Evolutionary conservation across 2,113 vertebrate species (phyloP).

Genomic region (Myotis lucifugus): DNA sequence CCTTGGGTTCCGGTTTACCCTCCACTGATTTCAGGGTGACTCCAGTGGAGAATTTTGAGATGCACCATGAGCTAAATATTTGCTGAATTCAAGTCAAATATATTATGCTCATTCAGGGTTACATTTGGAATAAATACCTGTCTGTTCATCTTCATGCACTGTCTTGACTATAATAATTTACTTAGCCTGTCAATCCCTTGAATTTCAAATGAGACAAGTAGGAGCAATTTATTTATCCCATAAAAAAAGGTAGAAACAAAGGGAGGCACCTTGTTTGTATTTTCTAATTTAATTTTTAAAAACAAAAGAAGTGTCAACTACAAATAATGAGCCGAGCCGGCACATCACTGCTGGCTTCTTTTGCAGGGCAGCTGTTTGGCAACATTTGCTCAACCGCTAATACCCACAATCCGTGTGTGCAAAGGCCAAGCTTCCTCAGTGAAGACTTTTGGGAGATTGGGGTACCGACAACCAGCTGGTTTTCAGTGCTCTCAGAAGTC

Average conservation of each 20-base stretch:
- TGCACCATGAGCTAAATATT: not conserved
- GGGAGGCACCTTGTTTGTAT: not conserved
- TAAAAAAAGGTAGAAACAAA: not conserved
- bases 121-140: not conserved
- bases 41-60: not conserved
- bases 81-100: not conserved
- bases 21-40: not conserved
- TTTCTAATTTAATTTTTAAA: not conserved
- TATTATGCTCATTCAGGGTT: not conserved
- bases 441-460: not conserved
- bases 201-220: not conserved
- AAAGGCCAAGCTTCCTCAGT: not conserved
- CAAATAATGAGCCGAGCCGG: not conserved
- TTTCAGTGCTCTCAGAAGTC: not conserved
- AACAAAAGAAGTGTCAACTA: not conserved
- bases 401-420: not conserved
- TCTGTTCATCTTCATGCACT: not conserved
- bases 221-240: not conserved
- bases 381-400: not conserved
- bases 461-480: too few relatives aligned
- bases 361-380: not conserved
- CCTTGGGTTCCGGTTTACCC: not conserved
- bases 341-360: not conserved
- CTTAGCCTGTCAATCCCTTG: not conserved
- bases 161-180: not conserved